Evolutionary conservation across 1,140 invertebrate genomes (phyloP).

Genomic region (Lasioglossum baleicum): DNA sequence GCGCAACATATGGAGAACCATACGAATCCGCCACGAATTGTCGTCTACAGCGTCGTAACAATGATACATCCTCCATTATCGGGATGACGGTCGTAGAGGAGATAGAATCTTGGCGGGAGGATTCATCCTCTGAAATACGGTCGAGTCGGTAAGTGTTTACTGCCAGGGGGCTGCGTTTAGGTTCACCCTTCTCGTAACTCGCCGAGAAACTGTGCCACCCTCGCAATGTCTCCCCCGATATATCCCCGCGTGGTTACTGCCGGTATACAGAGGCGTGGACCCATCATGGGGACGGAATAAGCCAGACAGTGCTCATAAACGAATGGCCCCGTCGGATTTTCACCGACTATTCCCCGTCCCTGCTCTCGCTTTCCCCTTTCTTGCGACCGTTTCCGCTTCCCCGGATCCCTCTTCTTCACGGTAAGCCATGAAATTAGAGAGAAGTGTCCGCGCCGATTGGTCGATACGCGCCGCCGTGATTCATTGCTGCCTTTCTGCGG

Average conservation of each 20-base stretch:
- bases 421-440: slow-evolving; percentile 60
- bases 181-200: slow-evolving; percentile 51
- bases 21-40: background rate
- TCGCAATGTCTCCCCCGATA: slow-evolving; percentile 21
- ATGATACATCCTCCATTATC: slow-evolving; percentile 15
- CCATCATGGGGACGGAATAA: slow-evolving; percentile 51
- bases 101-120: slow-evolving; percentile 49
- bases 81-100: slow-evolving; percentile 4
- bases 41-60: background rate
- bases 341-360: background rate
- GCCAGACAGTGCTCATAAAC: slow-evolving; percentile 52
- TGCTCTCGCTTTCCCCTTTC: background rate
- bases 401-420: slow-evolving; percentile 13
- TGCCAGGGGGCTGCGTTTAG: slow-evolving; percentile 31
- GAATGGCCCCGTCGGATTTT: slow-evolving; percentile 51
- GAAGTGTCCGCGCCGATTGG: slow-evolving; percentile 51
- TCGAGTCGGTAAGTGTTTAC: slow-evolving; percentile 67
- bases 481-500: slow-evolving; percentile 38
- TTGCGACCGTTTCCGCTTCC: background rate
- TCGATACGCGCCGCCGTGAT: slow-evolving; percentile 32
- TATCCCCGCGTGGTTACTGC: slow-evolving; percentile 29
- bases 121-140: slow-evolving; percentile 63
- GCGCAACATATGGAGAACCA: background rate
- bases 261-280: background rate
- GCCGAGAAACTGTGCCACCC: slow-evolving; percentile 40